Evolutionary conservation across 2,113 vertebrate species (phyloP).

Genomic region (Lynx canadensis): DNA sequence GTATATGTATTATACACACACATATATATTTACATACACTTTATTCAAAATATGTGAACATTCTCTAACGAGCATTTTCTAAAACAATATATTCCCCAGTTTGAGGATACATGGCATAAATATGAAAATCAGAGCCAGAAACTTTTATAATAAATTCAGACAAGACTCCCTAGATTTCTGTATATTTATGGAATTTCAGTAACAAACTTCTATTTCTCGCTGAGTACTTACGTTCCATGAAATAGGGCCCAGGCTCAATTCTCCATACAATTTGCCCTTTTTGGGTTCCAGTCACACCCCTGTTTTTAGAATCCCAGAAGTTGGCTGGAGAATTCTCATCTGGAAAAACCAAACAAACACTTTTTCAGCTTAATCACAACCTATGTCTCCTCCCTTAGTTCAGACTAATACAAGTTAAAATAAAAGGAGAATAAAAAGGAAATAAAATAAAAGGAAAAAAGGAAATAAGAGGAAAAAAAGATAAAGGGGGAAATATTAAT

Average conservation of each 20-base stretch:
- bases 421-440: not conserved
- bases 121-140: not conserved
- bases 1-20: not conserved
- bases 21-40: not conserved
- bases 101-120: not conserved
- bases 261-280: slow-evolving; percentile 98
- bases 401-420: not conserved
- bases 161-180: not conserved
- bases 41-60: slow-evolving; percentile 2
- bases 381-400: not conserved
- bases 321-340: slow-evolving; percentile 99
- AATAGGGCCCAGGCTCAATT: slow-evolving; percentile 97
- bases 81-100: not conserved
- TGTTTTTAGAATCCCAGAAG: slow-evolving; percentile 99
- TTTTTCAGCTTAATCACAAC: slow-evolving; percentile 48
- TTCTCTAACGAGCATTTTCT: slow-evolving; percentile 28
- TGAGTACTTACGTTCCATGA: slow-evolving; percentile 96
- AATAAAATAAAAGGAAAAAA: too few relatives aligned
- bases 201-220: not conserved
- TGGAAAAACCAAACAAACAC: slow-evolving; percentile 77
- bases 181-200: not conserved
- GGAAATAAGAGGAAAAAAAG: not conserved
- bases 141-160: not conserved
- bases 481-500: not conserved
- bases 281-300: slow-evolving; percentile 97